Conservation (phyloP, 2,113 vertebrate genomes). For the Chlorocebus sabaeus region DNA sequence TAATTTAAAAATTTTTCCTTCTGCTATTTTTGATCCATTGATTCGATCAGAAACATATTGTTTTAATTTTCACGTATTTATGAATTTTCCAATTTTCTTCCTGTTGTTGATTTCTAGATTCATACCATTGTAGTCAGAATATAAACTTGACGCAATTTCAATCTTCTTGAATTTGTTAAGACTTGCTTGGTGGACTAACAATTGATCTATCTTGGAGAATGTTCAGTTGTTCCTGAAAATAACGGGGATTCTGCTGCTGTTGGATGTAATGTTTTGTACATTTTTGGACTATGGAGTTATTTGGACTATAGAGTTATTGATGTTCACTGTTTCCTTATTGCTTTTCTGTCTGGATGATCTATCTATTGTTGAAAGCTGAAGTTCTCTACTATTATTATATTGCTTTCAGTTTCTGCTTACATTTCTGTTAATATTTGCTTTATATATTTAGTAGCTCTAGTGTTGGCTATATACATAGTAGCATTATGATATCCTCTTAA, state of each 20-base stretch:
- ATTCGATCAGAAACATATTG: background rate
- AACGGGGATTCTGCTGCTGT: background rate
- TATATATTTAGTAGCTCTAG: background rate
- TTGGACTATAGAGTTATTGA: background rate
- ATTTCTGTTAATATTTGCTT: background rate
- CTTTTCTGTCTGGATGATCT: background rate
- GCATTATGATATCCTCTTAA: background rate
- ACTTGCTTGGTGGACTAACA: background rate
- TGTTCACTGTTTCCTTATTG: background rate
- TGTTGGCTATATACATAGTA: background rate
- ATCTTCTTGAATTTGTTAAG: background rate
- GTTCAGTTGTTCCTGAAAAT: background rate
- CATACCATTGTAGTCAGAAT: background rate
- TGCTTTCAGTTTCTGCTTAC: background rate
- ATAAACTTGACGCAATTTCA: background rate
- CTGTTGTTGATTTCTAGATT: background rate
- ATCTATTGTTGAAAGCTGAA: background rate
- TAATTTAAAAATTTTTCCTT: background rate
- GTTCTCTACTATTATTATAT: too few species aligned
- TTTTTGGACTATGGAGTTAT: too few species aligned
- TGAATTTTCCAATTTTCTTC: background rate
- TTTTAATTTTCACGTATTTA: background rate
- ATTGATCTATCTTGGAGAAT: background rate
- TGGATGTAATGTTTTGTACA: background rate
- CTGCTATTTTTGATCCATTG: background rate